phyloP scores from a whole-genome alignment of 1,140 invertebrate species.

The Drosophila repleta region DNA sequence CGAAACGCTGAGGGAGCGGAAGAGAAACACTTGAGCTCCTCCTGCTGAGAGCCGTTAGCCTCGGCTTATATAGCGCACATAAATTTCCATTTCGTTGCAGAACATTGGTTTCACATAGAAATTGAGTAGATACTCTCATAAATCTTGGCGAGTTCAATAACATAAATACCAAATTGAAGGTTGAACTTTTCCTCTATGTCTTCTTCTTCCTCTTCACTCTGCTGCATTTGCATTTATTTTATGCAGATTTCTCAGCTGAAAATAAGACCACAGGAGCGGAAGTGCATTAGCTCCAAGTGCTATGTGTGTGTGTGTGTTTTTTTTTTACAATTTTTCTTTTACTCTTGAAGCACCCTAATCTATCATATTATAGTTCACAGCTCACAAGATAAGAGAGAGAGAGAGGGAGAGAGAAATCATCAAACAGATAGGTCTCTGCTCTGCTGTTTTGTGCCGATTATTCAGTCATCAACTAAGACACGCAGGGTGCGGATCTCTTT shows the following conservation, averaged over 20 bases:
- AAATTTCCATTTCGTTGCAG: constrained; percentile 80
- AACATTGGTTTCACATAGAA: constrained; percentile 70
- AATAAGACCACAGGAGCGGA: constrained; percentile 40
- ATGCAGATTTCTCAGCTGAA: constrained; percentile 48
- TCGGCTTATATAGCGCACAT: constrained; percentile 53
- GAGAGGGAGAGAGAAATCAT: too few species aligned
- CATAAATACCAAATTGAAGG: constrained; percentile 64
- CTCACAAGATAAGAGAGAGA: too few species aligned
- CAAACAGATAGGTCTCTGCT: too few species aligned
- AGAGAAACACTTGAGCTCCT: constrained; percentile 31
- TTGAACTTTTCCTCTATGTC: constrained; percentile 48
- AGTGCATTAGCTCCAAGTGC: constrained; percentile 60
- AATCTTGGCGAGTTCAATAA: constrained; percentile 77
- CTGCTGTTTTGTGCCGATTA: too few species aligned
- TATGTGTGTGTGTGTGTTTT: neutral
- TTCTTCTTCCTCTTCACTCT: neutral
- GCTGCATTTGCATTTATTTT: constrained; percentile 53
- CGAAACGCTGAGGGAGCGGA: neutral
- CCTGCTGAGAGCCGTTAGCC: constrained; percentile 21
- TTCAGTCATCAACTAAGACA: too few species aligned
- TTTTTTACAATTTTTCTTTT: neutral
- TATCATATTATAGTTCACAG: too few species aligned
- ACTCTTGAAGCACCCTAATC: too few species aligned
- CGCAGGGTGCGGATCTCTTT: too few species aligned
- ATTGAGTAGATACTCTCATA: constrained; percentile 79